phyloP scores from a whole-genome alignment of 2,888 invertebrate species.

The Nomada ferruginata region DNA sequence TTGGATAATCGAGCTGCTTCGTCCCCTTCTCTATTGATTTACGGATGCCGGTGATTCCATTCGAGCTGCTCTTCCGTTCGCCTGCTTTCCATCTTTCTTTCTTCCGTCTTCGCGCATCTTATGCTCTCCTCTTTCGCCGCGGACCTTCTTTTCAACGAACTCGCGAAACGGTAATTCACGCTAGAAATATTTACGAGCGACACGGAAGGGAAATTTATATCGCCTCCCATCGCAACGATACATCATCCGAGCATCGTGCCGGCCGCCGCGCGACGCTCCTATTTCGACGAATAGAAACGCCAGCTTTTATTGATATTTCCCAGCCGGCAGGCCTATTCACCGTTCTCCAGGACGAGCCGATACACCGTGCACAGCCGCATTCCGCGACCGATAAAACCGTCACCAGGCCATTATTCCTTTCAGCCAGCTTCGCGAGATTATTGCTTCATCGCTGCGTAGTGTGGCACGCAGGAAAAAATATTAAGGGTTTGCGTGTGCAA shows the following conservation, averaged over 20 bases:
- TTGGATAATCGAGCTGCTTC: conserved; percentile 27
- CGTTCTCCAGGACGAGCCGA: background rate
- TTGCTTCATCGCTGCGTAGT: conserved; percentile 54
- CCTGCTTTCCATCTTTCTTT: background rate
- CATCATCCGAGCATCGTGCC: conserved; percentile 28
- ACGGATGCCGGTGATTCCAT: conserved; percentile 21
- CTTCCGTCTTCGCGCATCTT: background rate
- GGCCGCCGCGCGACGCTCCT: conserved; percentile 18
- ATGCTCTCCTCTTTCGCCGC: background rate
- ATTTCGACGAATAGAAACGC: conserved; percentile 40
- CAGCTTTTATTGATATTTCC: conserved; percentile 37
- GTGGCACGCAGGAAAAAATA: background rate
- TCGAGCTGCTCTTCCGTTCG: background rate
- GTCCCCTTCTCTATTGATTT: conserved; percentile 30
- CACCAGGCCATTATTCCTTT: conserved; percentile 40
- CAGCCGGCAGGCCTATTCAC: background rate
- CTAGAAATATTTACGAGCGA: conserved; percentile 49
- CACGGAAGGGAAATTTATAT: conserved; percentile 31
- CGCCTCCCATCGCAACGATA: conserved; percentile 28
- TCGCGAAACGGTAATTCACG: conserved; percentile 49
- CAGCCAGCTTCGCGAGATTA: conserved; percentile 53
- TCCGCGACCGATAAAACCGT: conserved; percentile 46
- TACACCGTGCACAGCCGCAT: conserved; percentile 30
- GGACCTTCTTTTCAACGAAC: conserved; percentile 6
- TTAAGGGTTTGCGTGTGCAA: too few species aligned